Conservation (phyloP, 2,797 vertebrate genomes). For the Poeciliopsis paucimaculata region DNA sequence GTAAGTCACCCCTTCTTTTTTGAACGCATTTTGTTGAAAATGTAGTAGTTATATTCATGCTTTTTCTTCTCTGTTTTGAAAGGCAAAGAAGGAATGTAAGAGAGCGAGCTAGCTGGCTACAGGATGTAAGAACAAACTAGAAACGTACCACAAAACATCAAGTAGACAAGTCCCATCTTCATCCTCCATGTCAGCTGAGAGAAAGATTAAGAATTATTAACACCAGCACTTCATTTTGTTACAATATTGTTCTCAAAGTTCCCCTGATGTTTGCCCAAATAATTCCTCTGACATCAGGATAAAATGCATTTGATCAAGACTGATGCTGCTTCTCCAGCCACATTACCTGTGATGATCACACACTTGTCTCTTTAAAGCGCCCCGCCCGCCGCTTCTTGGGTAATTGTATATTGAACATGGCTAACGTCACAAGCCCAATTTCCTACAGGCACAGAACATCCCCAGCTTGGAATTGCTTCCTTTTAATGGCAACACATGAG, state of each 20-base stretch:
- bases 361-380: background rate
- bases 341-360: background rate
- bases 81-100: background rate
- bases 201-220: constrained; percentile 11
- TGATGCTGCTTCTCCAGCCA: background rate
- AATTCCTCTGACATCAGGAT: background rate
- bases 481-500: background rate
- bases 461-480: background rate
- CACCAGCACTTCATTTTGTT: background rate
- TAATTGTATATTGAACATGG: background rate
- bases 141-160: constrained; percentile 87
- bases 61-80: background rate
- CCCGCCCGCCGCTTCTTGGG: background rate
- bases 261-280: background rate
- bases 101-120: no score
- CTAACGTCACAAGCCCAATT: background rate
- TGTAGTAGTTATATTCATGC: background rate
- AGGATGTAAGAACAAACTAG: background rate
- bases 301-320: background rate
- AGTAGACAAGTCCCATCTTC: constrained; percentile 89
- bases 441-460: constrained; percentile 1
- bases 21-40: background rate
- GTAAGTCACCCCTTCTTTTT: background rate
- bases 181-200: constrained; percentile 87
- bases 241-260: background rate